These are phyloP conservation scores for Onychomys arenicola DNA, from an alignment of 2,797 vertebrate species.

Conservation along the genomic window DNA sequence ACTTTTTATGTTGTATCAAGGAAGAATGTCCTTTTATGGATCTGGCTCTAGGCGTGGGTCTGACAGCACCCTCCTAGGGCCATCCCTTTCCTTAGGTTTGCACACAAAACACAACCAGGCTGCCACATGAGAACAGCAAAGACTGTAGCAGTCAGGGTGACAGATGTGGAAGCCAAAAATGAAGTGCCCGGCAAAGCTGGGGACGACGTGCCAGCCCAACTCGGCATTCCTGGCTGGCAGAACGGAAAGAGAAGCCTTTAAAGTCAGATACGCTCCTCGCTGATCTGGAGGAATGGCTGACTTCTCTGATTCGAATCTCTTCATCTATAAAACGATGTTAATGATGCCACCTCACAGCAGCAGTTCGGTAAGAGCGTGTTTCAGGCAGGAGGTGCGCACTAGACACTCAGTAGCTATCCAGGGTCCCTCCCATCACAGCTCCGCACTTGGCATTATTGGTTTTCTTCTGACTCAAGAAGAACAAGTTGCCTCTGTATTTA, in stretches of 20 bases:
- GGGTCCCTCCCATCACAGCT: rapidly evolving
- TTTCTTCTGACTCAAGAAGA: background rate
- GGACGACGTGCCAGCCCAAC: background rate
- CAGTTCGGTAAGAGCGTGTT: background rate
- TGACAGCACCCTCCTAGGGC: background rate
- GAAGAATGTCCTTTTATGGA: background rate
- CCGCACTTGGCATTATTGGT: background rate
- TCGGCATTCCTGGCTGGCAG: background rate
- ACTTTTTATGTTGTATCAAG: background rate
- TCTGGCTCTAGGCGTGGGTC: background rate
- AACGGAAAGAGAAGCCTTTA: background rate
- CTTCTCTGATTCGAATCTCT: background rate
- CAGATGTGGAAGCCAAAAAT: conserved; percentile 6
- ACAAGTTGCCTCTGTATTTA: background rate
- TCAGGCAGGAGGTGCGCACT: background rate
- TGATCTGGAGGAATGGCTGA: background rate
- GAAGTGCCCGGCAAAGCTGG: background rate
- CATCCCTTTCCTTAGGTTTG: background rate
- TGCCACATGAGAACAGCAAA: background rate
- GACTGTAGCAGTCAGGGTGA: background rate
- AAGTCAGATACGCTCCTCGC: background rate
- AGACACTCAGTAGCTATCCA: background rate
- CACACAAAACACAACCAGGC: background rate
- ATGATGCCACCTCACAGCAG: background rate
- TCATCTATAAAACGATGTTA: background rate